These are phyloP conservation scores for Mus spretus DNA, from an alignment of 2,797 vertebrate species.

Conservation along the genomic window DNA sequence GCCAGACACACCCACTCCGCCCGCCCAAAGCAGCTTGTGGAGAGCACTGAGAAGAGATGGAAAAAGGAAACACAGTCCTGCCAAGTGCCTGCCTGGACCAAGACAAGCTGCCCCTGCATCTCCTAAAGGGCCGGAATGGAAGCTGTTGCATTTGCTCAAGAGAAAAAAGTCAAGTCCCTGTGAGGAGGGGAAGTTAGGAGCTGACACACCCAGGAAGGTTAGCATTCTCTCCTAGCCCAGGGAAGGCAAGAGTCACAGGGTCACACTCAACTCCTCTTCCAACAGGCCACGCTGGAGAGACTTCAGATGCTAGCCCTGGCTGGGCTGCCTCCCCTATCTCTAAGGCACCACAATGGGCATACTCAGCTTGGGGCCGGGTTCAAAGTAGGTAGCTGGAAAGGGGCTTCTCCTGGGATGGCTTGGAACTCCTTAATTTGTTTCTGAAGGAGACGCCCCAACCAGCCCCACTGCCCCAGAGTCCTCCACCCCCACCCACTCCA, in stretches of 20 bases:
- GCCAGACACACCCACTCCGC: background rate
- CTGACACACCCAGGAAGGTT: background rate
- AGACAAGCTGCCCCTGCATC: slow-evolving; percentile 22
- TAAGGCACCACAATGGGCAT: slow-evolving; percentile 25
- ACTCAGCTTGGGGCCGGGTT: slow-evolving; percentile 44
- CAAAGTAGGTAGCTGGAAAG: slow-evolving; percentile 13
- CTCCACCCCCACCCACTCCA: slow-evolving; percentile 71
- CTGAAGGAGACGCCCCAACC: background rate
- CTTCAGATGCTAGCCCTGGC: slow-evolving; percentile 46
- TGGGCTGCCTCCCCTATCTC: slow-evolving; percentile 16
- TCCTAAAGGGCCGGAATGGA: background rate
- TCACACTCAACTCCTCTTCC: background rate
- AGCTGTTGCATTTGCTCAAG: background rate
- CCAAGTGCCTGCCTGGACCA: slow-evolving; percentile 27
- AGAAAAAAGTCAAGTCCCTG: background rate
- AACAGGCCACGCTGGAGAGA: background rate
- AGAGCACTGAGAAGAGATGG: background rate
- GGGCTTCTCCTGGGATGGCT: slow-evolving; percentile 24
- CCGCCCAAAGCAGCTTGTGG: background rate
- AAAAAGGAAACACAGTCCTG: background rate
- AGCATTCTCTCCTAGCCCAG: background rate
- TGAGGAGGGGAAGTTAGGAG: background rate
- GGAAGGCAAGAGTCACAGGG: background rate
- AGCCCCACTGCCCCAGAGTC: slow-evolving; percentile 6
- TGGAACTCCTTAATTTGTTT: background rate